Base-by-base conservation (phyloP, 64 coral and sea anemone genomes). In the Pocillopora damicornis region DNA sequence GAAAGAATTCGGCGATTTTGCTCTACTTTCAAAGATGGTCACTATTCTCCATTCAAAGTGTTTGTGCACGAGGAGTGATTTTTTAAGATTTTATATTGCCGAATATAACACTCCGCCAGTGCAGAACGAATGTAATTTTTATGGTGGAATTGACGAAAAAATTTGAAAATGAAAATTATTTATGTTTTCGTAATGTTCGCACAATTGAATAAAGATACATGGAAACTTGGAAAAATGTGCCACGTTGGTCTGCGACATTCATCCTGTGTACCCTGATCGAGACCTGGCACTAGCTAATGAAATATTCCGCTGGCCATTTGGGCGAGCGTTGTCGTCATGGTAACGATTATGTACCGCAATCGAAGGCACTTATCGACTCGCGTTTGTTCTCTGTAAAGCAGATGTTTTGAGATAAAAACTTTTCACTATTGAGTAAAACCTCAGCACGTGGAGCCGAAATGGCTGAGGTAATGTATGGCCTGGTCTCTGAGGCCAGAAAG, bases 391-490 rank as follows among this genome's bases (percentile, higher is more conserved):
- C 18, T 10, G 42, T 15, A 58, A 51, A 58, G 37, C 37, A 58
- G 81, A 79, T 79, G 77, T 59, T 79, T 60, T 73, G 42, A 72
- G 56, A 6, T 25, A 79, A 72, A 58, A 73, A 72, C 18, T 42
- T 26, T 30, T 18, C 36, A 22, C 18, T 10, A 58, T 85, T 58
- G 13, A 35, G 2, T 0, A 57, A 18, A 13, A 22, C 25, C 51
- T 72, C 64, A 63, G 81, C 38, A 79, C 59, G 73, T 90, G 76
- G 78, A 77, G 94, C 89, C 90, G 81, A 73, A 73, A 98, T 98
- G 96, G 87, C 92, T 83, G 96, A 98, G 87, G 92, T 94, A 65
- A 94, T 94, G 89, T 80, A 91, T 91, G 91, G 78, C 51, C 77
- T 98, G 69, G 90, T 98, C 15, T 93, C 87, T 30, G 96, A 98